Base-by-base conservation (phyloP, 2,888 invertebrate species). In the Chrysopilus asiliformis region DNA sequence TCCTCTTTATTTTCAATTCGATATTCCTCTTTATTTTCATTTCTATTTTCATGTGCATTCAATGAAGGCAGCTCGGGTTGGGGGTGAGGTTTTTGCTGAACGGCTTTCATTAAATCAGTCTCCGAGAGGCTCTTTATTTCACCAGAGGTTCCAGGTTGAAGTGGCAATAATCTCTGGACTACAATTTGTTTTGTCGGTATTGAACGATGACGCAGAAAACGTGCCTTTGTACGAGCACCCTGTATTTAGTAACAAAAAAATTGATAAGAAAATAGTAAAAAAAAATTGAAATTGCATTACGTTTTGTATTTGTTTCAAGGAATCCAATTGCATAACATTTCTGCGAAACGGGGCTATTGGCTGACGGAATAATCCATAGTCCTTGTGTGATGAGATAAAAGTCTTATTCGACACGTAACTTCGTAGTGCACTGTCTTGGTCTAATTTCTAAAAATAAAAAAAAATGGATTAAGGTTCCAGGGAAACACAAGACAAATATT, bases 101-200 rank as follows among this genome's bases (percentile, higher is more conserved):
- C 8, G 13, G 28, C 25, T 8, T 22, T 22, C 28, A 51, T 49
- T 4, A 57, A 43, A 31, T 56, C 43, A 40, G 57, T 57, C 27
- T 53, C 55, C 5, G 47, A 38, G n/a, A 49, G 50, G 22, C 44
- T 45, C n/a, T n/a, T n/a, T n/a, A n/a, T n/a, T n/a, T n/a, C n/a
- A n/a, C n/a, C n/a, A n/a, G n/a, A n/a, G 12, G 45, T 36, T 9
- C 50, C 48, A 12, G 80, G 76, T 48, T 81, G 67, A 28, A 79
- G 56, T 13, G 80, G 79, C 47, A 84, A 63, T 51, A 79, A 70
- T 5, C 85, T 65, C 58, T 83, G 83, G 14, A 85, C 81, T 2
- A 85, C 75, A 4, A 83, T 75, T 51, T 75, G 76, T 1, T 58
- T 54, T 4, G 57, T 55, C 39, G 40, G 32, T 17, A 41, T 27